These are phyloP conservation scores for Drosophila mettleri DNA, from an alignment of 2,888 invertebrate genomes.

Conservation along the genomic window DNA sequence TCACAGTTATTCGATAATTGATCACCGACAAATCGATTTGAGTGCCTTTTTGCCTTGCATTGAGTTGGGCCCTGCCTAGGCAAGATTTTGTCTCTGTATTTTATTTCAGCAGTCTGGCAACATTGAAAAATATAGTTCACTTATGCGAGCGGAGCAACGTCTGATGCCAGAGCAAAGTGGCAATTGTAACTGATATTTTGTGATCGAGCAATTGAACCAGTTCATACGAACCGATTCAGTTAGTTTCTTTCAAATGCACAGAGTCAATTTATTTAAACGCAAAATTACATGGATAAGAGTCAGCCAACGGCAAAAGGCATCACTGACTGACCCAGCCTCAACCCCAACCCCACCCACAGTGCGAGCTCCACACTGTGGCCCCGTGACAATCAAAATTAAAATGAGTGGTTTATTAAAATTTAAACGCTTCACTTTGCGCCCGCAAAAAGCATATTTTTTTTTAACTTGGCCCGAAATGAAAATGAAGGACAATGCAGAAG, in stretches of 20 bases:
- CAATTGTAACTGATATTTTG: not conserved
- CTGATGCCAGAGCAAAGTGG: not conserved
- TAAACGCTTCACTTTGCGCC: conserved; percentile 76
- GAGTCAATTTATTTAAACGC: conserved; percentile 14
- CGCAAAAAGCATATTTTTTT: conserved; percentile 60
- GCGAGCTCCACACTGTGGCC: not conserved
- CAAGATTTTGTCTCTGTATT: not conserved
- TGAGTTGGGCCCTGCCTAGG: not conserved
- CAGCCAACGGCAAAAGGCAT: conserved; percentile 1
- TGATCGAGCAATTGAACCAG: not conserved
- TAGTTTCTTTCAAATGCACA: conserved; percentile 6
- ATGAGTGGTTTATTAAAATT: conserved; percentile 84
- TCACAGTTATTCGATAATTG: conserved; percentile 8
- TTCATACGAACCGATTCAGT: conserved; percentile 3
- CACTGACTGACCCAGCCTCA: not conserved
- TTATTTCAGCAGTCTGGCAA: not conserved
- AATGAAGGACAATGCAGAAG: conserved; percentile 44
- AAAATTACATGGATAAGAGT: conserved; percentile 17
- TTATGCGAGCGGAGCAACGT: not conserved
- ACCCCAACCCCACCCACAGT: not conserved
- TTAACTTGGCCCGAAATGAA: conserved; percentile 41
- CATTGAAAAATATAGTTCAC: not conserved
- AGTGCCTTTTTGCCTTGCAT: not conserved
- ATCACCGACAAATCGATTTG: not conserved
- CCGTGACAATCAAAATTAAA: conserved; percentile 81